These are phyloP conservation scores for human (Homo sapiens) DNA, from an alignment of 2,113 vertebrate genomes.

Conservation along the genomic window GRCh38 chr2:71790001-71790500, in stretches of 20 bases:
- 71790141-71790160: background rate
- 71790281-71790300: background rate
- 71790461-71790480: conserved; percentile 76
- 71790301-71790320: background rate
- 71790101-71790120: background rate
- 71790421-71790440: conserved; percentile 12
- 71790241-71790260: background rate
- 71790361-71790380: background rate
- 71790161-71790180: background rate
- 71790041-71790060: background rate
- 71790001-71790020: background rate
- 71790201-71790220: background rate
- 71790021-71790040: background rate
- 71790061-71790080: background rate
- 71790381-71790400: background rate
- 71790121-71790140: background rate
- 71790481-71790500: conserved; percentile 72
- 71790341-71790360: background rate
- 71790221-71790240: background rate
- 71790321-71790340: background rate
- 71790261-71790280: background rate
- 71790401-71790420: background rate
- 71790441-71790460: conserved; percentile 52
- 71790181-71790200: background rate
- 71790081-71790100: background rate